These are phyloP conservation scores for Onychomys arenicola DNA, from an alignment of 2,797 vertebrate genomes.

Conservation along the genomic window DNA sequence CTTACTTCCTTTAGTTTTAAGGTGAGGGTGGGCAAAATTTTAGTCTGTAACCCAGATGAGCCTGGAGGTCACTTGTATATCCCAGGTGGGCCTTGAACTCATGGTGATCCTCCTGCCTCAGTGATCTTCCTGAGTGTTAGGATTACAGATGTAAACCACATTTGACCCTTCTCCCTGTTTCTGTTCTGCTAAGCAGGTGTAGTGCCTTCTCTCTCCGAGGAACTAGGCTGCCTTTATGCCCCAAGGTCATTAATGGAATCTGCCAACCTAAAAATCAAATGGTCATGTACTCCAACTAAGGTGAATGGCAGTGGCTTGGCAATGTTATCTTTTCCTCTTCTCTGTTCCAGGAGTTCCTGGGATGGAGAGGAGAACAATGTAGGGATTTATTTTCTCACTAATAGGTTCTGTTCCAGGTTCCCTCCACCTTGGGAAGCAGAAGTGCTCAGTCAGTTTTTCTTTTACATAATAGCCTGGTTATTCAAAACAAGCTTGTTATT, in stretches of 20 bases:
- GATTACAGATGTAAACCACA: not conserved
- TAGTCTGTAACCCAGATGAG: not conserved
- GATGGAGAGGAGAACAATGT: not conserved
- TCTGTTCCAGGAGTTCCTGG: not conserved
- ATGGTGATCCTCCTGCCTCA: not conserved
- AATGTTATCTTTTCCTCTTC: not conserved
- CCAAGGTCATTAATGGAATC: not conserved
- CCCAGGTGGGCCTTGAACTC: not conserved
- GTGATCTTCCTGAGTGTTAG: not conserved
- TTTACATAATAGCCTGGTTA: slow-evolving; percentile 49
- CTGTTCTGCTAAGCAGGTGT: not conserved
- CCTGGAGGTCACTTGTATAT: not conserved
- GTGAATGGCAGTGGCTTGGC: not conserved
- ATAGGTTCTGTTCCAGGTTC: not conserved
- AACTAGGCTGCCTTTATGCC: not conserved
- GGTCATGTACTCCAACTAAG: not conserved
- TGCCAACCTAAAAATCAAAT: not conserved
- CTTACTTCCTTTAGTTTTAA: not conserved
- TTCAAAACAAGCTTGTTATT: slow-evolving; percentile 50
- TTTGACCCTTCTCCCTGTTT: not conserved
- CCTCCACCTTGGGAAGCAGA: slow-evolving; percentile 11
- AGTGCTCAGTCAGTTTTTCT: slow-evolving; percentile 48
- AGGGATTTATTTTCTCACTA: slow-evolving; percentile 30
- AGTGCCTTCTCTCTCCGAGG: not conserved
- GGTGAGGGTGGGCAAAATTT: not conserved